Percentiles rank a stretch among this genome's conserved stretches.
Conservation (phyloP, 1,140 invertebrate species). For the Lerema accius region DNA sequence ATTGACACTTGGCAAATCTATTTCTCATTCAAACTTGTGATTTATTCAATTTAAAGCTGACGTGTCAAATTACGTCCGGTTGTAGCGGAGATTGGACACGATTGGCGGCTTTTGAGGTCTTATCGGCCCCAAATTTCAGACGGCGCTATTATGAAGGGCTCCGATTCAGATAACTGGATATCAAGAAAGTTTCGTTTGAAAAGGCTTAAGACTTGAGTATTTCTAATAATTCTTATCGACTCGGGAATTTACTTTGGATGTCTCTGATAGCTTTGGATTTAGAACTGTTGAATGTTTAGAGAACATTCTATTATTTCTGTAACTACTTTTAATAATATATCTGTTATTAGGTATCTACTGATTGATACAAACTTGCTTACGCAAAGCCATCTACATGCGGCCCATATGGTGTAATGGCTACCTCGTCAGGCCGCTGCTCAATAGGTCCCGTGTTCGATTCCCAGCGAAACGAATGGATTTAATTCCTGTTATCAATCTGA, state of each 20-base stretch:
- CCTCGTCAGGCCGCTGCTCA: no score
- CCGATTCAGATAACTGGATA: constrained; percentile 6
- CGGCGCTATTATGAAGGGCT: background rate
- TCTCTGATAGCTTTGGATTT: background rate
- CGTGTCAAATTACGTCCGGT: constrained; percentile 14
- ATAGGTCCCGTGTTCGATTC: no score
- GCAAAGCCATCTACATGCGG: no score
- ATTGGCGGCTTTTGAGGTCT: constrained; percentile 18
- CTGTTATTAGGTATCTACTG: no score
- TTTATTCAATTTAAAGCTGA: constrained; percentile 36
- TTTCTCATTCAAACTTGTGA: constrained; percentile 34
- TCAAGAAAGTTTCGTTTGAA: constrained; percentile 6
- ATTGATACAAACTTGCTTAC: no score
- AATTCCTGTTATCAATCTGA: no score
- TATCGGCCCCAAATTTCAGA: constrained; percentile 8
- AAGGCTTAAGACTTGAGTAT: background rate
- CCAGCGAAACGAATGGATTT: no score
- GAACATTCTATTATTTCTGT: background rate
- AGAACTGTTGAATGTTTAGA: background rate
- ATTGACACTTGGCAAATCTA: constrained; percentile 33
- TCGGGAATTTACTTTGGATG: background rate
- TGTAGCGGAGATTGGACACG: constrained; percentile 10
- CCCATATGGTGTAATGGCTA: no score
- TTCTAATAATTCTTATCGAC: constrained; percentile 25
- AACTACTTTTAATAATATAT: no score